Evolutionary conservation across 2,888 invertebrate genomes (phyloP).

Genomic region (Heliconius ethilla): DNA sequence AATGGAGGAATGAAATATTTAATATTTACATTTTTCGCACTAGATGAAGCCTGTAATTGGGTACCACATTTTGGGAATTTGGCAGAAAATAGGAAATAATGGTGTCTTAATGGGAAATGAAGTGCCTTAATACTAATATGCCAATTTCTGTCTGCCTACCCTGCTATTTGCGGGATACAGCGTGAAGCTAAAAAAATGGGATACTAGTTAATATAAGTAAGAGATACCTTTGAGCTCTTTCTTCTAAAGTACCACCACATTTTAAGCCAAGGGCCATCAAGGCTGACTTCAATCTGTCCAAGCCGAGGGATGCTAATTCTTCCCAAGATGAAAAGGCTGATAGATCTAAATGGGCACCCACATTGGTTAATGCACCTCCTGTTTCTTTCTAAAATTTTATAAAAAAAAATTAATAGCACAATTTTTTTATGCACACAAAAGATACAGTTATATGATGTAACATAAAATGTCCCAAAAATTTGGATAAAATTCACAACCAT

Average conservation of each 20-base stretch:
- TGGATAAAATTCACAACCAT: too few species aligned
- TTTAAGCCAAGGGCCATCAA: constrained; percentile 97
- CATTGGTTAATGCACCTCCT: constrained; percentile 94
- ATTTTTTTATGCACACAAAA: neutral
- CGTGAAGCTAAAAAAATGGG: too few species aligned
- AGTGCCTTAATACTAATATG: too few species aligned
- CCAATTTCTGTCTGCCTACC: too few species aligned
- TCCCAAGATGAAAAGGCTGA: constrained; percentile 98
- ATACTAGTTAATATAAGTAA: neutral
- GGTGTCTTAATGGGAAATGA: too few species aligned
- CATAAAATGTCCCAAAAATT: too few species aligned
- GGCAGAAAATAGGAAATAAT: too few species aligned
- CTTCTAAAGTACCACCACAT: constrained; percentile 98
- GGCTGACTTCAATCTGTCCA: constrained; percentile 98
- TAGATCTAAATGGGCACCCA: constrained; percentile 98
- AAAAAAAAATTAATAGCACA: neutral
- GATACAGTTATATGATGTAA: neutral
- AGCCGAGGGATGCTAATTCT: constrained; percentile 97
- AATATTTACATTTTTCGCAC: too few species aligned
- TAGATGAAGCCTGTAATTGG: too few species aligned
- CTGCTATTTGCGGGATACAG: too few species aligned
- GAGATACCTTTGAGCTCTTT: constrained; percentile 92
- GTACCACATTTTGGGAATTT: too few species aligned
- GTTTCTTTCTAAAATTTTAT: constrained; percentile 88
- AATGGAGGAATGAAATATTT: too few species aligned